These are phyloP conservation scores for Sebastes schlegelii DNA, from an alignment of 2,113 vertebrate species.

Conservation along the genomic window DNA sequence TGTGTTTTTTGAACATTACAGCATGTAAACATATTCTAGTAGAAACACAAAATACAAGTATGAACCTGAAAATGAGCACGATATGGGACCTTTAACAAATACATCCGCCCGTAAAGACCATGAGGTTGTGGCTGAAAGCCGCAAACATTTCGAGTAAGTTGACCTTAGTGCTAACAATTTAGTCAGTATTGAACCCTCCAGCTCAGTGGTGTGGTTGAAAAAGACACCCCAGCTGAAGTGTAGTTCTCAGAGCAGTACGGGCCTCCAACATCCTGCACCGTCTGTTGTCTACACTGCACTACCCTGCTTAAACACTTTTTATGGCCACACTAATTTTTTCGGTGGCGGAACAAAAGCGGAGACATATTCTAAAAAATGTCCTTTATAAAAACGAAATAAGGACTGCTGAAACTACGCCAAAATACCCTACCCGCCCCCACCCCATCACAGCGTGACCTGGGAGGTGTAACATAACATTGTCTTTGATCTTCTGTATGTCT, in stretches of 20 bases:
- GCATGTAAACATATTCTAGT: too few relatives aligned
- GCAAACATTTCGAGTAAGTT: not conserved
- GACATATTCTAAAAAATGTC: not conserved
- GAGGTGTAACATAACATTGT: not conserved
- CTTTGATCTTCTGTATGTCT: not conserved
- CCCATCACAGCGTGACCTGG: not conserved
- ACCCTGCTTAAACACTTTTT: too few relatives aligned
- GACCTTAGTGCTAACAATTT: not conserved
- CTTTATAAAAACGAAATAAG: not conserved
- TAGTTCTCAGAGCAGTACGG: too few relatives aligned
- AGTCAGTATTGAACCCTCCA: not conserved
- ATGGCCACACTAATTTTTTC: too few relatives aligned
- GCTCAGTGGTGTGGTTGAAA: too few relatives aligned
- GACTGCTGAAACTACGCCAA: not conserved
- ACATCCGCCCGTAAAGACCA: not conserved
- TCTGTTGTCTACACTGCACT: too few relatives aligned
- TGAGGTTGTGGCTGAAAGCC: conserved; percentile 11
- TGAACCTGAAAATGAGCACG: too few relatives aligned
- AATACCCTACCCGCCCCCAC: not conserved
- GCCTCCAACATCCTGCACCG: too few relatives aligned
- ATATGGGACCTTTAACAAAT: not conserved
- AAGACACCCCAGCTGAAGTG: not conserved
- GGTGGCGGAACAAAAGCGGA: not conserved
- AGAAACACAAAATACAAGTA: too few relatives aligned
- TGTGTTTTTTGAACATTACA: too few relatives aligned